phyloP scores from a whole-genome alignment of 2,888 invertebrate species.

The Plagodis pulveraria region DNA sequence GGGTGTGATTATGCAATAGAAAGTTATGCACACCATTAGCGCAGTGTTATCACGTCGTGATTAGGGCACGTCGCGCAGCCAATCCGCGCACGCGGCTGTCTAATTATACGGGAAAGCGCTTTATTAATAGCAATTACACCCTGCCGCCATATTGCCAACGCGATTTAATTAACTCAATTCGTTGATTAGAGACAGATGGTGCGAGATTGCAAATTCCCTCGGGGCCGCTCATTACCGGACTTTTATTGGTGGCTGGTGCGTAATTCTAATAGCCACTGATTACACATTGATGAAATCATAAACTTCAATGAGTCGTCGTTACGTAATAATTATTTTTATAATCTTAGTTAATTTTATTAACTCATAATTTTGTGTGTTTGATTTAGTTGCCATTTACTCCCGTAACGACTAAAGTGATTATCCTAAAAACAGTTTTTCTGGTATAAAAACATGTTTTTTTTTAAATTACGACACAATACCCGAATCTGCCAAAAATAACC shows the following conservation, averaged over 20 bases:
- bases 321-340: not conserved
- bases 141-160: slow-evolving; percentile 81
- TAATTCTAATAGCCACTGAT: slow-evolving; percentile 20
- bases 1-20: slow-evolving; percentile 63
- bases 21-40: slow-evolving; percentile 70
- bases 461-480: too few species aligned
- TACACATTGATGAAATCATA: slow-evolving; percentile 23
- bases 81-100: slow-evolving; percentile 74
- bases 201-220: slow-evolving; percentile 73
- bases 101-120: slow-evolving; percentile 83
- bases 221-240: slow-evolving; percentile 69
- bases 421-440: too few species aligned
- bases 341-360: not conserved
- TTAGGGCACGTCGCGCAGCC: slow-evolving; percentile 74
- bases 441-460: too few species aligned
- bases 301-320: not conserved
- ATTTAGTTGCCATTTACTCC: too few species aligned
- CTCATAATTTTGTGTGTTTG: too few species aligned
- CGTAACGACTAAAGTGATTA: too few species aligned
- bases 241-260: slow-evolving; percentile 46
- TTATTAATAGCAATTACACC: slow-evolving; percentile 84
- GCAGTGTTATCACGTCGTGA: slow-evolving; percentile 81
- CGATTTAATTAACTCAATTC: slow-evolving; percentile 84
- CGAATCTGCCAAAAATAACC: too few species aligned
- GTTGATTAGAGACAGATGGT: slow-evolving; percentile 83